A percentile compares a stretch with the other conserved stretches of the same genome.
phyloP scores from a whole-genome alignment of 2,797 vertebrate species.

The Neostethus bicornis region DNA sequence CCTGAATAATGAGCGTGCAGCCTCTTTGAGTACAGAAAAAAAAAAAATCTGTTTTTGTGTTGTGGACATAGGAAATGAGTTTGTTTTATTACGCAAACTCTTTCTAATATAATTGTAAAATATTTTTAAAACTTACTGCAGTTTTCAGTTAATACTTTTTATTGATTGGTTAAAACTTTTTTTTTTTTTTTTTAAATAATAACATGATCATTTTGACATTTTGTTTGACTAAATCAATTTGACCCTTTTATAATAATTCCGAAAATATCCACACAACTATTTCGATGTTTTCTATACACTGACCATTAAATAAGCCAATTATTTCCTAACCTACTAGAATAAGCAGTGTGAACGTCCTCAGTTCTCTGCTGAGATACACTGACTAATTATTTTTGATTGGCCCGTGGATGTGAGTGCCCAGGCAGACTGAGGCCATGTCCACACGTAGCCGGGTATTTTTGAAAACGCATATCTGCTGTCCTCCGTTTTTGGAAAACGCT shows the following conservation, averaged over 20 bases:
- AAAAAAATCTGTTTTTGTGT: constrained; percentile 18
- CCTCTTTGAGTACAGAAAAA: constrained; percentile 20
- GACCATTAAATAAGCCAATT: background rate
- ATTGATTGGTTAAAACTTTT: background rate
- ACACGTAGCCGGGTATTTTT: too few relatives aligned
- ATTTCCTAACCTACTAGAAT: background rate
- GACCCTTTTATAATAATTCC: background rate
- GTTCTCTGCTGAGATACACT: background rate
- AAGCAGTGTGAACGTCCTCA: background rate
- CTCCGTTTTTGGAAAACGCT: too few relatives aligned
- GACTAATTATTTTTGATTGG: background rate
- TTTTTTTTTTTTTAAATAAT: background rate
- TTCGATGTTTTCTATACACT: background rate
- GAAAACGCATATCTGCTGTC: too few relatives aligned
- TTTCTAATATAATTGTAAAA: too few relatives aligned
- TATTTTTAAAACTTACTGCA: too few relatives aligned
- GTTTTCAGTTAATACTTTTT: background rate
- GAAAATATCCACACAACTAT: background rate
- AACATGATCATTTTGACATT: background rate
- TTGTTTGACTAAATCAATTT: background rate
- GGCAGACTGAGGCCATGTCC: background rate
- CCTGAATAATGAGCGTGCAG: constrained; percentile 38
- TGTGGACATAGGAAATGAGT: constrained; percentile 8
- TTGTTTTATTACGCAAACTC: constrained; percentile 15
- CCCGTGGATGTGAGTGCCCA: background rate